Base-by-base conservation (phyloP, 2,888 invertebrate species). In the Bibio marci region DNA sequence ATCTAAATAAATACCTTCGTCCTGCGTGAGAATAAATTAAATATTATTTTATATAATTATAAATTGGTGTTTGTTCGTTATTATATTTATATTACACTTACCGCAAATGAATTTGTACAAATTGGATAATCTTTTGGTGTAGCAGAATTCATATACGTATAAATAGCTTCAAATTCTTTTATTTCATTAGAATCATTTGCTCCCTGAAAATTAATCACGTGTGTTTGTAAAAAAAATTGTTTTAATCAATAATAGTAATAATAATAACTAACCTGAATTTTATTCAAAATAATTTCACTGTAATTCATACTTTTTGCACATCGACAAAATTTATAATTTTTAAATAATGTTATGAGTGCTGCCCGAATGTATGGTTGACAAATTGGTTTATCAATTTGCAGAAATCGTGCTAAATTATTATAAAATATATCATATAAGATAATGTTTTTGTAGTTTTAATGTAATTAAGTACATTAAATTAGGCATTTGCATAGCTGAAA, bases 221-320 rank as follows among this genome's bases (percentile, higher is more conserved):
- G n/a, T n/a, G n/a, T n/a, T n/a, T n/a, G n/a, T n/a, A n/a, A n/a
- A n/a, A n/a, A n/a, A n/a, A n/a, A n/a, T n/a, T n/a, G n/a, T n/a
- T n/a, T n/a, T n/a, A n/a, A n/a, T n/a, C n/a, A n/a, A n/a, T n/a
- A n/a, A n/a, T n/a, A n/a, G n/a, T n/a, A n/a, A n/a, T n/a, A n/a
- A n/a, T n/a, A n/a, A n/a, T n/a, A n/a, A n/a, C n/a, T 8, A 4
- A 22, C 22, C 22, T 22, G 4, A 22, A 22, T 30, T 13, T 30
- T 30, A 12, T 30, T 14, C 14, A 30, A 30, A 13, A 37, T 17
- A 13, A 37, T 30, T 4, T 19, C 8, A 19, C n/a, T 11, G 13
- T 32, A 32, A 32, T 38, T 38, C 14, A 38, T 17, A 32, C 15
- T 14, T 38, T 32, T 38, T 12, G 38, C 38, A 32, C 14, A 25